Percentiles rank a stretch among this genome's conserved stretches.
Evolutionary conservation across 2,797 vertebrate species (phyloP).

Genomic region (Hippopotamyrus pictus): DNA sequence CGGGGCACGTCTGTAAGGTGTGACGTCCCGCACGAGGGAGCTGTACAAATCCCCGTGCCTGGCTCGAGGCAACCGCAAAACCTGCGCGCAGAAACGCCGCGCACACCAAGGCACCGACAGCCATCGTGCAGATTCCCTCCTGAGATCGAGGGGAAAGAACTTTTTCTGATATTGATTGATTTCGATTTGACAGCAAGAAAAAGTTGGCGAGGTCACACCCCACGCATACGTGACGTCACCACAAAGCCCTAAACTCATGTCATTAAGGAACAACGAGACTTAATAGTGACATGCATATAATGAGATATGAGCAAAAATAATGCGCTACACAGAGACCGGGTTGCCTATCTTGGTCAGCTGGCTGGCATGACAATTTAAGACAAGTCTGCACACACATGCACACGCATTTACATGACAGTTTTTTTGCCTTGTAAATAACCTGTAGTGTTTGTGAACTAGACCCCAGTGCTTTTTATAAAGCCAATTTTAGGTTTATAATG

Average conservation of each 20-base stretch:
- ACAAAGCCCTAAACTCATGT: neutral
- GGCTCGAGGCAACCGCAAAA: neutral
- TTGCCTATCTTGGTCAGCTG: neutral
- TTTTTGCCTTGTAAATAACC: neutral
- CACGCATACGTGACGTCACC: neutral
- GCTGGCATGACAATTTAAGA: neutral
- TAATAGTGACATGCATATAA: neutral
- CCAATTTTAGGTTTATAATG: neutral
- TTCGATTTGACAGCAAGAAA: neutral
- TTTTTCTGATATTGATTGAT: neutral
- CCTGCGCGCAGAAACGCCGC: neutral
- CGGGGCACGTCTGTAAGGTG: conserved; percentile 18
- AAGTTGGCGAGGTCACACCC: neutral
- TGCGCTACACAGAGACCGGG: neutral
- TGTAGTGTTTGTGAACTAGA: neutral
- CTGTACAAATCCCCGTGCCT: neutral
- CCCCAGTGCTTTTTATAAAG: neutral
- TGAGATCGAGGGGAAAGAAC: neutral
- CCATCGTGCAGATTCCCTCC: conserved; percentile 5
- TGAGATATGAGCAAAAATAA: neutral
- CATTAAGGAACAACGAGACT: neutral
- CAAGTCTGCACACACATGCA: neutral
- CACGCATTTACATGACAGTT: neutral
- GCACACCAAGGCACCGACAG: conserved; percentile 4
- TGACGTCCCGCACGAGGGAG: neutral